Base-by-base conservation (phyloP, 2,888 invertebrate genomes). In the Ametastegia equiseti region DNA sequence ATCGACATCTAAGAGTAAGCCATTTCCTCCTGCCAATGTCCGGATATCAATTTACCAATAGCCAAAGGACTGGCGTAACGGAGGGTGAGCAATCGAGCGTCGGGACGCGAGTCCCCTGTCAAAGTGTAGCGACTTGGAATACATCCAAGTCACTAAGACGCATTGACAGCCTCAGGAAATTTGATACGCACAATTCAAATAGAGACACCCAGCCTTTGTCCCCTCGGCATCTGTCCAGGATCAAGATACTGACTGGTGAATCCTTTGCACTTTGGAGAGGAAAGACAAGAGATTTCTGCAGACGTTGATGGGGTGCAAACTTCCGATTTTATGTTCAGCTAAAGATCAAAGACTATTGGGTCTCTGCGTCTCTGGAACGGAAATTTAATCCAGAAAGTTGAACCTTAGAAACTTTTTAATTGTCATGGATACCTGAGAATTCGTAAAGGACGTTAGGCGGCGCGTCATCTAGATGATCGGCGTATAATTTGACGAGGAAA, bases 101-200 rank as follows among this genome's bases (percentile, higher is more conserved):
- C 60, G 30, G 27, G 67, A 36, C 39, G 15, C 19, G 67, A 9
- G 39, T 39, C 42, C 45, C 47, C 45, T 15, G 71, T 30, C 5
- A 71, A n/a, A 47, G 47, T 71, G 71, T 71, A 45, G 47, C 45
- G 42, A 71, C 23, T 71, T 9, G 71, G 71, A 45, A 71, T 71
- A 47, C 47, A 71, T 71, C 6, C 27, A n/a, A 27, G 27, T 23
- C 47, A 71, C 71, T 47, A 71, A 67, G 67, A 39, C 42, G 15
- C 30, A 42, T 71, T 71, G 71, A 71, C 71, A 47, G 71, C 71
- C 71, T 45, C 71, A 71, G 71, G 71, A 71, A 71, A 71, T 71
- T 71, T 23, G 71, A 71, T 71, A 47, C 71, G 27, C 27, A 47
- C 71, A 71, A 13, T 71, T 71, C 71, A 71, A 71, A 71, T 71